Percentiles rank a stretch among this genome's conserved stretches.
Evolutionary conservation across 2,113 vertebrate genomes (phyloP).

Genomic region (Phoenicopterus ruber): DNA sequence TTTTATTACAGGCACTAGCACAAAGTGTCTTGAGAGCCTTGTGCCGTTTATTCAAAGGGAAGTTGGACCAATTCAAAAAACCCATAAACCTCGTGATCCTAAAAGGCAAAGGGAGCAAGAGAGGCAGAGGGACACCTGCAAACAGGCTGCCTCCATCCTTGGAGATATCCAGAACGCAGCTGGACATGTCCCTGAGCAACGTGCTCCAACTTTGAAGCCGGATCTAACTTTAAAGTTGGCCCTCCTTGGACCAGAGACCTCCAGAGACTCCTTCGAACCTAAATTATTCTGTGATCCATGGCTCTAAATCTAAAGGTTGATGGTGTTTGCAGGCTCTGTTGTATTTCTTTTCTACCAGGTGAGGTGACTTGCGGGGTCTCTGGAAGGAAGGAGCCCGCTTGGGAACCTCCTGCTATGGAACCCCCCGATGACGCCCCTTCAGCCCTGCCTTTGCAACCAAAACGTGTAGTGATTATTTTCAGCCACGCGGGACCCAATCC

Average conservation of each 20-base stretch:
- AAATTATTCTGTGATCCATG: slow-evolving; percentile 25
- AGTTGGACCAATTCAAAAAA: not conserved
- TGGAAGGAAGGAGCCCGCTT: not conserved
- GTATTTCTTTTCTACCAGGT: not conserved
- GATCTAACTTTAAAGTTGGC: slow-evolving; percentile 24
- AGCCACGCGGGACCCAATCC: slow-evolving; percentile 7
- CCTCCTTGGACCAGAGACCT: not conserved
- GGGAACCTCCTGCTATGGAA: not conserved
- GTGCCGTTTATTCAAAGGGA: slow-evolving; percentile 13
- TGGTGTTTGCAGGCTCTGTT: not conserved
- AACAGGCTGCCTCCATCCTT: not conserved
- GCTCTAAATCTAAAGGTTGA: not conserved
- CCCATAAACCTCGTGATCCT: not conserved
- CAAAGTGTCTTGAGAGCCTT: slow-evolving; percentile 28
- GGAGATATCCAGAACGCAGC: not conserved
- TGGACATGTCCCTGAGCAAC: not conserved
- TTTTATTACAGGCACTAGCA: slow-evolving; percentile 55
- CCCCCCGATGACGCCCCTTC: accelerated
- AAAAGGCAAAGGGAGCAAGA: not conserved
- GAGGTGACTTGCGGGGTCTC: not conserved
- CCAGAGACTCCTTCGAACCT: not conserved
- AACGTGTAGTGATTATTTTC: not conserved
- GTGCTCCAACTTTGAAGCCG: slow-evolving; percentile 14
- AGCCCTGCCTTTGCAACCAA: not conserved
- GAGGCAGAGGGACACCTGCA: not conserved